Conservation (phyloP, 2,888 invertebrate species). For the Corythucha ciliata region DNA sequence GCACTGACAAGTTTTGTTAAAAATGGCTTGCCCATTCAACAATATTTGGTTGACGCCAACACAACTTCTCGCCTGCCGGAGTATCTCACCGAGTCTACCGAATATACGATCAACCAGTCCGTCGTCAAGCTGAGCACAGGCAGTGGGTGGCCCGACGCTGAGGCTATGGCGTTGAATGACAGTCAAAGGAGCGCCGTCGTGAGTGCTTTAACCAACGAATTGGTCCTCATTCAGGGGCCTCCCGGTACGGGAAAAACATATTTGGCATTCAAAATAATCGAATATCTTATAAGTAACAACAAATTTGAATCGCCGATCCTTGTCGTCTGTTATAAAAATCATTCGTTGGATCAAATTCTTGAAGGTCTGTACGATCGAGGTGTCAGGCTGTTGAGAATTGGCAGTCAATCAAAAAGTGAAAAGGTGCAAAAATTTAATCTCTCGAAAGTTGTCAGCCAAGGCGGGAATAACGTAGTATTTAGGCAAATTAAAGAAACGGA, state of each 20-base stretch:
- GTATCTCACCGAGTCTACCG: constrained; percentile 39
- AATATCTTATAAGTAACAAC: constrained; percentile 54
- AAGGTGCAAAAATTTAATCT: constrained; percentile 9
- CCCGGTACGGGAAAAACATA: constrained; percentile 83
- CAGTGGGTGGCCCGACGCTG: constrained; percentile 33
- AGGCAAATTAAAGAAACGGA: constrained; percentile 38
- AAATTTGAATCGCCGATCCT: constrained; percentile 59
- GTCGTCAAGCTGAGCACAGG: constrained; percentile 23
- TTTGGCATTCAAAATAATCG: constrained; percentile 64
- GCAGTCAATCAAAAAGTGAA: constrained; percentile 52
- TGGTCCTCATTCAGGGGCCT: constrained; percentile 74
- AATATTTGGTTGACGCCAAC: constrained; percentile 53
- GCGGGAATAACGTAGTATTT: constrained; percentile 1
- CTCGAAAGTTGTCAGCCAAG: background rate
- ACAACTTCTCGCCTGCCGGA: constrained; percentile 40
- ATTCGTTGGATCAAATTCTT: constrained; percentile 75
- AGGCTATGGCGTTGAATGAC: constrained; percentile 49
- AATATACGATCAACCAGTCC: constrained; percentile 22
- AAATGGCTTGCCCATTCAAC: constrained; percentile 55
- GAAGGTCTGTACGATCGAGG: constrained; percentile 55
- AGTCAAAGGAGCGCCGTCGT: constrained; percentile 59
- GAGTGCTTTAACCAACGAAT: constrained; percentile 58
- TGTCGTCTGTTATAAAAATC: constrained; percentile 73
- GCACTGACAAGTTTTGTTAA: constrained; percentile 53
- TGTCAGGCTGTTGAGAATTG: constrained; percentile 55